Base-by-base conservation (phyloP, 2,888 invertebrate species). In the Theretra japonica region DNA sequence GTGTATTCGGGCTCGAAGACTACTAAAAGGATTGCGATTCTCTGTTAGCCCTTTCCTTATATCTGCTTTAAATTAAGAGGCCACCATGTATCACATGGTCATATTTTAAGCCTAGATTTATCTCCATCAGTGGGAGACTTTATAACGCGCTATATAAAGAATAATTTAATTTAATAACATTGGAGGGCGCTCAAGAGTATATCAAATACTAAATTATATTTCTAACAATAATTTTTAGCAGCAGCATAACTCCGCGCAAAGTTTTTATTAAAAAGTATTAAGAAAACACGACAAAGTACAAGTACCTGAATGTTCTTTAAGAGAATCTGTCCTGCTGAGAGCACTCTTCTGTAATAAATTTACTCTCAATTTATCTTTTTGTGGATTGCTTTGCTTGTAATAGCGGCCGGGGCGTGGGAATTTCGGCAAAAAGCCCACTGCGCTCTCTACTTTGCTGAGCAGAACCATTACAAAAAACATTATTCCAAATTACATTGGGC, bases 401-500 rank as follows among this genome's bases (percentile, higher is more conserved):
- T 83, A 82, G 85, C 82, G 82, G 82, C 77, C 75, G 82, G 81
- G 83, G 84, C 86, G 87, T 86, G 87, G 84, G 86, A 86, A 87
- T 80, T 80, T 84, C 82, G 77, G 77, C 87, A 86, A 88, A 86
- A 86, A 86, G 86, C 86, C 85, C 84, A 86, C 86, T 81, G 83
- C 86, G 83, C 82, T 82, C 86, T 84, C 84, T 87, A 86, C 86
- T 88, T 86, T 86, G 80, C 83, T 78, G 86, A 86, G 84, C 86
- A 85, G 83, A 85, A 83, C 89, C 88, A 89, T 91, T 90, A 90
- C 87, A 87, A 88, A 89, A 88, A 89, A 88, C 89, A 90, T 90
- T 91, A 91, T 90, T 90, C 86, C 86, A 91, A 91, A 91, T 91
- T 90, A 89, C 90, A 89, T 88, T 83, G 86, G 87, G 84, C 85